phyloP scores from a whole-genome alignment of 2,113 vertebrate species.

The Amazona vittata region DNA sequence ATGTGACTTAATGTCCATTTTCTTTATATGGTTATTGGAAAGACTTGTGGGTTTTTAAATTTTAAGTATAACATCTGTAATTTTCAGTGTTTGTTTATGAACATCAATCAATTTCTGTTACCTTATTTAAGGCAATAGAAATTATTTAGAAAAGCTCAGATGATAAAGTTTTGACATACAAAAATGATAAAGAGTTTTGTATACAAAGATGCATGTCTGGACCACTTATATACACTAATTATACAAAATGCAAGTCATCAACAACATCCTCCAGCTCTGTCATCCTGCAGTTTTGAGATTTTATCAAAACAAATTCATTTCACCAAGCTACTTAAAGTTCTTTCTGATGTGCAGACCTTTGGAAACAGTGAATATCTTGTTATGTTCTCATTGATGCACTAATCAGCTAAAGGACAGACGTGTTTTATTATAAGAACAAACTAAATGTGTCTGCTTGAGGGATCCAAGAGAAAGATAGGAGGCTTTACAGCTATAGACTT shows the following conservation, averaged over 20 bases:
- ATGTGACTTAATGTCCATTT: not conserved
- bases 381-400: constrained; percentile 34
- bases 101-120: not conserved
- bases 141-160: not conserved
- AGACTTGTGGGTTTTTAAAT: not conserved
- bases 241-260: not conserved
- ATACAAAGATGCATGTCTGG: not conserved
- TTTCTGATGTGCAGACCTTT: constrained; percentile 41
- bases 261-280: not conserved
- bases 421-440: constrained; percentile 57
- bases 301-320: constrained; percentile 17
- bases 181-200: not conserved
- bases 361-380: constrained; percentile 32
- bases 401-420: constrained; percentile 61
- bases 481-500: constrained; percentile 37
- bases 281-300: not conserved
- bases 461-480: constrained; percentile 23
- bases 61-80: not conserved
- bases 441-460: constrained; percentile 50
- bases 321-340: constrained; percentile 14
- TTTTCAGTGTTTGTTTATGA: not conserved
- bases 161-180: not conserved
- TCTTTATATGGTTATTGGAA: not conserved
- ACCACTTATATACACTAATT: not conserved
- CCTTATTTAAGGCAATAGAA: not conserved